Evolutionary conservation across 2,888 invertebrate species (phyloP).

Genomic region (Cryptocephalus primarius): DNA sequence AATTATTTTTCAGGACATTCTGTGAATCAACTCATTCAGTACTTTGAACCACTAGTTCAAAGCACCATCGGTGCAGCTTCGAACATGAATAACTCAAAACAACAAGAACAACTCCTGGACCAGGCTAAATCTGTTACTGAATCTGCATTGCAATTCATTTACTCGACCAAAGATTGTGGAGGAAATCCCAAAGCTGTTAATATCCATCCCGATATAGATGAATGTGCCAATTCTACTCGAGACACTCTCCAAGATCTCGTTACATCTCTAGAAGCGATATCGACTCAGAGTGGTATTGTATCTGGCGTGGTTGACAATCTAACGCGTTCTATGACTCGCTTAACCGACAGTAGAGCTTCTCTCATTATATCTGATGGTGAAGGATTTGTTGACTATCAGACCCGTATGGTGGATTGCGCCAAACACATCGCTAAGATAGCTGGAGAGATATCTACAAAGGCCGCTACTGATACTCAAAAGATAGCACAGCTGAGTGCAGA

Average conservation of each 20-base stretch:
- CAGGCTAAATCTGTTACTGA: slow-evolving; percentile 92
- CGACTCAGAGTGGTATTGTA: slow-evolving; percentile 82
- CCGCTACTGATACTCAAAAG: slow-evolving; percentile 55
- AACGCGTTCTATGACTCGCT: slow-evolving; percentile 73
- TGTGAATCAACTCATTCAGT: slow-evolving; percentile 63
- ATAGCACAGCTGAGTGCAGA: slow-evolving; percentile 78
- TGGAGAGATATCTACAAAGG: slow-evolving; percentile 87
- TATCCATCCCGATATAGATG: slow-evolving; percentile 76
- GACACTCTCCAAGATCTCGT: slow-evolving; percentile 75
- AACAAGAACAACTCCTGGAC: slow-evolving; percentile 78
- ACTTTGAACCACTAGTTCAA: slow-evolving; percentile 76
- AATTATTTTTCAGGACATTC: slow-evolving; percentile 48
- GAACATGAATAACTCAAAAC: slow-evolving; percentile 75
- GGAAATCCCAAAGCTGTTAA: slow-evolving; percentile 81
- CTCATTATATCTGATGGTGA: slow-evolving; percentile 57
- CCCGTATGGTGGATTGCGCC: slow-evolving; percentile 87
- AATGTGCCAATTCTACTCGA: slow-evolving; percentile 62
- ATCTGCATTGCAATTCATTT: slow-evolving; percentile 76
- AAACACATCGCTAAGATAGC: slow-evolving; percentile 79
- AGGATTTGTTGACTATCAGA: slow-evolving; percentile 92
- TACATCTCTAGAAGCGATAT: slow-evolving; percentile 66
- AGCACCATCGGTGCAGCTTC: slow-evolving; percentile 83
- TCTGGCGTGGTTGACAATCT: slow-evolving; percentile 83
- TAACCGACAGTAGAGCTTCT: slow-evolving; percentile 67
- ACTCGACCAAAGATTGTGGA: slow-evolving; percentile 76